These are phyloP conservation scores for Alectura lathami DNA, from an alignment of 2,113 vertebrate species.

Conservation along the genomic window DNA sequence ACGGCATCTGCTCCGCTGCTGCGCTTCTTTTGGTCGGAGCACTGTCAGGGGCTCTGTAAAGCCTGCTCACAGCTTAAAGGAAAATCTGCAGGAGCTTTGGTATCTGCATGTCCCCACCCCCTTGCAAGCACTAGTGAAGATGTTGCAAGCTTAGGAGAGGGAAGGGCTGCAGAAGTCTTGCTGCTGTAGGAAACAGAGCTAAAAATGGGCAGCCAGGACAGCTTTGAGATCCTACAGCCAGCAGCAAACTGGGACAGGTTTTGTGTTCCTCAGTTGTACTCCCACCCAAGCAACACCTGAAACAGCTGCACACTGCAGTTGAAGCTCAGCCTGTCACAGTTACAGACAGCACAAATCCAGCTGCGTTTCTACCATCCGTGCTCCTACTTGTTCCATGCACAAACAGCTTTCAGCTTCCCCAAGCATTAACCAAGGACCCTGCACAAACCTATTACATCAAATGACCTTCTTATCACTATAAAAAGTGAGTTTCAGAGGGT, in stretches of 20 bases:
- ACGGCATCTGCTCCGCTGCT: neutral
- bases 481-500: neutral
- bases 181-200: neutral
- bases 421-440: neutral
- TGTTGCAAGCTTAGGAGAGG: neutral
- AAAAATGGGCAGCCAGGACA: neutral
- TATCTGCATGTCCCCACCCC: neutral
- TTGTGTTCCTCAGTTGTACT: neutral
- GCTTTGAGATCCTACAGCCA: neutral
- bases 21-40: neutral
- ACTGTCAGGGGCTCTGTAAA: neutral
- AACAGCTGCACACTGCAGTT: accelerated
- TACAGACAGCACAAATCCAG: neutral
- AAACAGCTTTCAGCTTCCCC: neutral
- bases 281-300: neutral
- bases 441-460: neutral
- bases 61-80: neutral
- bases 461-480: neutral
- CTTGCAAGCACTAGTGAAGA: neutral
- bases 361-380: accelerated
- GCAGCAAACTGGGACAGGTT: neutral
- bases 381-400: neutral
- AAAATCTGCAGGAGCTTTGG: neutral
- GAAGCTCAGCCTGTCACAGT: neutral
- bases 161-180: neutral